Conservation (phyloP, 2,113 vertebrate species). For the Phoenicopterus ruber region DNA sequence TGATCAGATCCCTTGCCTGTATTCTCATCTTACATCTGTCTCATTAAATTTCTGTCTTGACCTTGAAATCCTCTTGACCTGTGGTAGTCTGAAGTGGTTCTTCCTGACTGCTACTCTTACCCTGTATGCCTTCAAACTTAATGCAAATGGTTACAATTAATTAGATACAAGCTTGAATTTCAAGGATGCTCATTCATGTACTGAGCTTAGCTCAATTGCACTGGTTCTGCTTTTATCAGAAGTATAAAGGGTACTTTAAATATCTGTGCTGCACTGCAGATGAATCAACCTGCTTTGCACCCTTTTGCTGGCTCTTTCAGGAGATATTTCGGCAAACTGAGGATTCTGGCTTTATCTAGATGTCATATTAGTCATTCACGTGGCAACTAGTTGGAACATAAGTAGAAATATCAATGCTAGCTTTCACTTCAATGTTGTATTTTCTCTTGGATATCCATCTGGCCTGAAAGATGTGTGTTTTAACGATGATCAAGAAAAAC, state of each 20-base stretch:
- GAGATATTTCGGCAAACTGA: too few species aligned
- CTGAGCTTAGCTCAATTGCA: neutral
- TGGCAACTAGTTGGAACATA: too few species aligned
- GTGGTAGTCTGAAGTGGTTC: neutral
- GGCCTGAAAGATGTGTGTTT: too few species aligned
- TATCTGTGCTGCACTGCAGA: neutral
- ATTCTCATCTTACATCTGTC: neutral
- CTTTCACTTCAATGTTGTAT: too few species aligned
- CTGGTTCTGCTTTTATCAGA: neutral
- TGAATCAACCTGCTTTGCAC: neutral
- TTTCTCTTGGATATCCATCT: too few species aligned
- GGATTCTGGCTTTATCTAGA: too few species aligned
- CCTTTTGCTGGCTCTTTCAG: neutral
- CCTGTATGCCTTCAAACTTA: neutral
- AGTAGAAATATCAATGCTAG: too few species aligned
- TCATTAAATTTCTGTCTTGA: neutral
- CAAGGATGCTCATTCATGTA: neutral
- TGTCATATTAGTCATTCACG: too few species aligned
- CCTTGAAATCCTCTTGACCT: neutral
- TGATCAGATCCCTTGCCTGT: neutral
- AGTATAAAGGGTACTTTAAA: neutral
- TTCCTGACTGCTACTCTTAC: neutral
- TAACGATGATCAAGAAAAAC: neutral
- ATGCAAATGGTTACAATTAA: neutral
- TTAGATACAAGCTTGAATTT: neutral